phyloP scores from a whole-genome alignment of 2,888 invertebrate genomes.

The Aromia moschata region DNA sequence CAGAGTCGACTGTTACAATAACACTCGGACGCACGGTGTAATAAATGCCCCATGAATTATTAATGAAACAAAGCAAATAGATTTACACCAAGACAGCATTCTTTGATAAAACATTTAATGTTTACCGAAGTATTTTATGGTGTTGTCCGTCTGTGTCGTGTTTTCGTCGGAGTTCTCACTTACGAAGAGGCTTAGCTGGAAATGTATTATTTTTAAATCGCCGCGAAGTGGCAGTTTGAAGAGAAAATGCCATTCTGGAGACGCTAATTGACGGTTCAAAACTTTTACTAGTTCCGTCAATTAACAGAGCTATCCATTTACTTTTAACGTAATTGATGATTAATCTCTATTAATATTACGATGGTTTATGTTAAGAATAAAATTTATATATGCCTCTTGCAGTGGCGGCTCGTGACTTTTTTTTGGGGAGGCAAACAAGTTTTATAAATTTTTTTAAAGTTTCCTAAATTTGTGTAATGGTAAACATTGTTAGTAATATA shows the following conservation, averaged over 20 bases:
- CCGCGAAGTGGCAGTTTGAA: background rate
- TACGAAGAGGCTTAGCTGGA: conserved; percentile 2
- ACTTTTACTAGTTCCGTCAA: background rate
- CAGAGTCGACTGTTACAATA: conserved; percentile 25
- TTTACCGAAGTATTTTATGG: conserved; percentile 25
- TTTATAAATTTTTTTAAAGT: no score
- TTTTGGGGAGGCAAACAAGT: no score
- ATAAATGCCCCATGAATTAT: conserved; percentile 42
- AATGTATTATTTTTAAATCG: conserved; percentile 2
- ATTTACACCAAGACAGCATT: conserved; percentile 42
- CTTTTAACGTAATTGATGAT: background rate
- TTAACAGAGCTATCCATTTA: conserved; percentile 4
- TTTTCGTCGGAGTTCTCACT: conserved; percentile 19
- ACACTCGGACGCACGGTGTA: conserved; percentile 11
- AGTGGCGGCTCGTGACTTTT: no score
- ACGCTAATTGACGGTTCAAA: conserved; percentile 10
- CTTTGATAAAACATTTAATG: conserved; percentile 30
- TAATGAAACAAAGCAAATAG: conserved; percentile 45
- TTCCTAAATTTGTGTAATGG: no score
- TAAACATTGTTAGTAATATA: no score
- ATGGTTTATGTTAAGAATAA: no score
- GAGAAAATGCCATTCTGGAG: background rate
- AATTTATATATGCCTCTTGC: no score
- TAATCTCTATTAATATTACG: no score
- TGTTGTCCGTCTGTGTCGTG: conserved; percentile 12